These are phyloP conservation scores for Hypothenemus hampei DNA, from an alignment of 1,140 invertebrate species.

Conservation along the genomic window DNA sequence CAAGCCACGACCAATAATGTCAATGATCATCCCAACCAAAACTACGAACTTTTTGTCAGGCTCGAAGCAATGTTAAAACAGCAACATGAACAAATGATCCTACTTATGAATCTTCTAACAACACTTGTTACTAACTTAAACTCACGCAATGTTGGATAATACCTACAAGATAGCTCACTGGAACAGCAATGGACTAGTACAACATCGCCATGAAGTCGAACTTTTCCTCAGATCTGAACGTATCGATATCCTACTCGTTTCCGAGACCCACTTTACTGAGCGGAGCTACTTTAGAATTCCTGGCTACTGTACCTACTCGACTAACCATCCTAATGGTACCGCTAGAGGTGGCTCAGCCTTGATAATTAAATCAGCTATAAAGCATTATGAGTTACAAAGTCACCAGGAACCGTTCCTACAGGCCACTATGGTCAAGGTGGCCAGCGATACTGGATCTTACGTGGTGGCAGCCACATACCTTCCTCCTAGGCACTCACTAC, in stretches of 20 bases:
- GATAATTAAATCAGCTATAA: constrained; percentile 27
- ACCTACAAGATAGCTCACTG: constrained; percentile 21
- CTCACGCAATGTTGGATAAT: constrained; percentile 15
- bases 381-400: constrained; percentile 22
- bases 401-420: constrained; percentile 24
- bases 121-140: constrained; percentile 29
- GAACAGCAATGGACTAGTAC: constrained; percentile 33
- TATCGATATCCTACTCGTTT: constrained; percentile 36
- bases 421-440: constrained; percentile 20
- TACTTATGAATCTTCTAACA: constrained; percentile 17
- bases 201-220: constrained; percentile 29
- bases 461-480: constrained; percentile 40
- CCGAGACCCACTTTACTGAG: constrained; percentile 36
- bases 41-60: not conserved
- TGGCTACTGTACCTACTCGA: constrained; percentile 26
- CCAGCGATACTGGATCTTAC: not conserved
- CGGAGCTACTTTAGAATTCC: constrained; percentile 26
- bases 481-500: constrained; percentile 37
- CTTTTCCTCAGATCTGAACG: constrained; percentile 28
- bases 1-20: not conserved
- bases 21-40: not conserved
- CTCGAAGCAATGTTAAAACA: not conserved
- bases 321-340: constrained; percentile 33
- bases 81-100: not conserved
- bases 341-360: constrained; percentile 34